Conservation (phyloP, 2,888 invertebrate species). For the Branchellion lobata region DNA sequence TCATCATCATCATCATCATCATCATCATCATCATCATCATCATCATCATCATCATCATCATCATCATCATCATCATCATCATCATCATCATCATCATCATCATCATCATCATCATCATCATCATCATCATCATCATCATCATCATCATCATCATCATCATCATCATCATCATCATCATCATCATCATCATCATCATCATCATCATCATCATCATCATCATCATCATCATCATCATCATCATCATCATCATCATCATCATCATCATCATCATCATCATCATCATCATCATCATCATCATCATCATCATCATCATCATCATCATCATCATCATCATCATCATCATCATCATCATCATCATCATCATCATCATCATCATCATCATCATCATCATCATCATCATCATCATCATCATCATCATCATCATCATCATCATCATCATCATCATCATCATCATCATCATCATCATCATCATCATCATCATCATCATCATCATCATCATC, state of each 20-base stretch:
- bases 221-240: constrained; percentile 20
- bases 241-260: too few species aligned
- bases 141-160: background rate
- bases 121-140: background rate
- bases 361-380: constrained; percentile 16
- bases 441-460: constrained; percentile 33
- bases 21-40: constrained; percentile 19
- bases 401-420: constrained; percentile 36
- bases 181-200: constrained; percentile 6
- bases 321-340: constrained; percentile 34
- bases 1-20: constrained; percentile 14
- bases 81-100: constrained; percentile 30
- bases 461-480: constrained; percentile 29
- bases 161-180: constrained; percentile 8
- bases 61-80: constrained; percentile 32
- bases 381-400: constrained; percentile 17
- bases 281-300: too few species aligned
- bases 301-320: constrained; percentile 34
- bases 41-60: constrained; percentile 31
- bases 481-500: constrained; percentile 31
- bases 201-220: constrained; percentile 36
- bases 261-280: too few species aligned
- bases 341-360: constrained; percentile 31
- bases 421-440: constrained; percentile 34
- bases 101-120: constrained; percentile 12